A percentile compares a stretch with the other conserved stretches of the same genome.
phyloP scores from a whole-genome alignment of 2,113 vertebrate genomes.

The Meriones unguiculatus region DNA sequence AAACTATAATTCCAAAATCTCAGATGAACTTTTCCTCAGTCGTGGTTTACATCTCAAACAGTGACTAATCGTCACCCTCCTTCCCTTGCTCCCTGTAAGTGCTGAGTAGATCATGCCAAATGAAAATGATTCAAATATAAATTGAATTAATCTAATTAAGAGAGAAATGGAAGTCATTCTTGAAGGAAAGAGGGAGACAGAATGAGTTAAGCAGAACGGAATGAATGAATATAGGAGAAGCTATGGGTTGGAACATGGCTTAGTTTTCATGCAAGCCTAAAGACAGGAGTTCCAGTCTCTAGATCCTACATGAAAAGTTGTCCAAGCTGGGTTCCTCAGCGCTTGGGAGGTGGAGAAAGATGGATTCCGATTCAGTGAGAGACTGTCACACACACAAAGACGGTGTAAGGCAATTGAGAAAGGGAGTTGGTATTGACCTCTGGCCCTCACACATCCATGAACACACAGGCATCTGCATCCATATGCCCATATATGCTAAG shows the following conservation, averaged over 20 bases:
- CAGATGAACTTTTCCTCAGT: not conserved
- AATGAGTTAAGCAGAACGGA: not conserved
- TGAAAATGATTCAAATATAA: constrained; percentile 27
- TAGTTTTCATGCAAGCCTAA: too few relatives aligned
- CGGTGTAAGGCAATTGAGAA: not conserved
- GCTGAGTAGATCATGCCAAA: not conserved
- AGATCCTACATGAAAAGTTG: not conserved
- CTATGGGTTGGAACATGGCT: too few relatives aligned
- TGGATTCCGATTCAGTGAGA: not conserved
- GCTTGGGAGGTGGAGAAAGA: not conserved
- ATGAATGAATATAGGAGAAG: not conserved
- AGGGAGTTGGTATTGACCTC: not conserved
- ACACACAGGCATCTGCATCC: not conserved
- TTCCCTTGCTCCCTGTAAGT: not conserved
- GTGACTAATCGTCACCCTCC: not conserved
- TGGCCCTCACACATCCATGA: too few relatives aligned
- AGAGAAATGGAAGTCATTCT: not conserved
- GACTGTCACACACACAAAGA: too few relatives aligned
- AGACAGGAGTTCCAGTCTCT: not conserved
- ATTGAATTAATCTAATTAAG: constrained; percentile 10
- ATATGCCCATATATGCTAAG: not conserved
- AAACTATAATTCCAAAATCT: not conserved
- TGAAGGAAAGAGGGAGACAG: not conserved
- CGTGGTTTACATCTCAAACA: not conserved
- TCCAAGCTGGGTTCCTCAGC: too few relatives aligned